A percentile compares a stretch with the other conserved stretches of the same genome.
phyloP scores from a whole-genome alignment of 1,140 invertebrate genomes.

The Lineus longissimus region DNA sequence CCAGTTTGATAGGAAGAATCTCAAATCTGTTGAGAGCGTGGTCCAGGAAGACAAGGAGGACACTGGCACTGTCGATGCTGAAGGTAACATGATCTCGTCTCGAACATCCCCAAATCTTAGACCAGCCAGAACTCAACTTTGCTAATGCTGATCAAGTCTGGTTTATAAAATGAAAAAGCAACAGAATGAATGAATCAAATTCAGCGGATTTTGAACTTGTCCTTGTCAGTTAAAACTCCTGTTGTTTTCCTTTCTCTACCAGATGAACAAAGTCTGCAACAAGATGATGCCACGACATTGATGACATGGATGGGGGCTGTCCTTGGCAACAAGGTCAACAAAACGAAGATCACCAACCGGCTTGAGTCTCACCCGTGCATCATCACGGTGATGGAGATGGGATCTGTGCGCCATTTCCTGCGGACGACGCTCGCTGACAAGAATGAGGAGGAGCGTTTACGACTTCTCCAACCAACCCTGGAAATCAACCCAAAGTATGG shows the following conservation, averaged over 20 bases:
- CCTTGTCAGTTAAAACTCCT: too few relatives aligned
- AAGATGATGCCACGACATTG: slow-evolving; percentile 70
- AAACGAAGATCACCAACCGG: slow-evolving; percentile 76
- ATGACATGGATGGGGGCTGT: slow-evolving; percentile 73
- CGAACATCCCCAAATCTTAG: too few relatives aligned
- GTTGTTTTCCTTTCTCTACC: too few relatives aligned
- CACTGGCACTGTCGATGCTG: slow-evolving; percentile 57
- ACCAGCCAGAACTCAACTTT: too few relatives aligned
- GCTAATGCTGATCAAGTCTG: too few relatives aligned
- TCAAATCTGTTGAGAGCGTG: slow-evolving; percentile 92
- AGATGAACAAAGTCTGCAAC: slow-evolving; percentile 67
- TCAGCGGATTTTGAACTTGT: too few relatives aligned
- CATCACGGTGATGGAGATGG: slow-evolving; percentile 93
- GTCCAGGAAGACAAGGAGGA: slow-evolving; percentile 70
- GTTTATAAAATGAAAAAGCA: too few relatives aligned
- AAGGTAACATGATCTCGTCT: too few relatives aligned
- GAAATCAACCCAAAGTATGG: slow-evolving; percentile 87
- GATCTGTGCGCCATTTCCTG: slow-evolving; percentile 88
- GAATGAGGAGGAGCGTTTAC: slow-evolving; percentile 79
- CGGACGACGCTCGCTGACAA: slow-evolving; percentile 80
- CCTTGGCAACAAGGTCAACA: slow-evolving; percentile 73
- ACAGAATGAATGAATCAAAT: too few relatives aligned
- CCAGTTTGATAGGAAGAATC: slow-evolving; percentile 72
- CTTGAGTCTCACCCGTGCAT: slow-evolving; percentile 88
- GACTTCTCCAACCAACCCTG: slow-evolving; percentile 81